Conservation (phyloP, 1,140 invertebrate genomes). For the Pseudomyrmex concolor region DNA sequence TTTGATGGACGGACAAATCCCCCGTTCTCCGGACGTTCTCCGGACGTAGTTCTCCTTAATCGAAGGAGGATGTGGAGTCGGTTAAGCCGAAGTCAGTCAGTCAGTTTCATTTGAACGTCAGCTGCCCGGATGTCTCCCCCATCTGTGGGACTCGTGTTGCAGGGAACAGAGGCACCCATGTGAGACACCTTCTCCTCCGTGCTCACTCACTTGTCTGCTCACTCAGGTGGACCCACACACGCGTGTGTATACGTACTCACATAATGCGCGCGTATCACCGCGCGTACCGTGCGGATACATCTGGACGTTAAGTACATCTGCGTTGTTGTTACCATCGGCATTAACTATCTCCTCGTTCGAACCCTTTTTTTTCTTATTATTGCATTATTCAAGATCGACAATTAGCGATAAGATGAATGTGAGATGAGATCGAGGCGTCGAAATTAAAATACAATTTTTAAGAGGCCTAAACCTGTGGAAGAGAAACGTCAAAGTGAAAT, state of each 20-base stretch:
- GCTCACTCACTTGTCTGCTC: constrained; percentile 80
- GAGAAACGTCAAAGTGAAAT: too few species aligned
- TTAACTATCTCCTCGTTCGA: constrained; percentile 13
- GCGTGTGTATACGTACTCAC: constrained; percentile 60
- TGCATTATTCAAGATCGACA: too few species aligned
- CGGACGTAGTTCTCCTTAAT: constrained; percentile 85
- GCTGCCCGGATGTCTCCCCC: constrained; percentile 85
- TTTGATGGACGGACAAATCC: constrained; percentile 65
- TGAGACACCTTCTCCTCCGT: constrained; percentile 84
- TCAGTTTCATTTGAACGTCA: constrained; percentile 85
- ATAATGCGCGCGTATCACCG: constrained; percentile 72
- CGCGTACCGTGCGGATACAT: constrained; percentile 64
- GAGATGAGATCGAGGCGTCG: too few species aligned
- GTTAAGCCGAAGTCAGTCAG: constrained; percentile 85
- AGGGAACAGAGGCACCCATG: constrained; percentile 84
- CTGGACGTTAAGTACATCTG: constrained; percentile 69
- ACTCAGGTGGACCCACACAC: constrained; percentile 82
- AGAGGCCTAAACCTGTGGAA: too few species aligned
- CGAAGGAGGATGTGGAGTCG: constrained; percentile 85
- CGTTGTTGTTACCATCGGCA: constrained; percentile 12
- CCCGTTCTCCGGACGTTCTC: constrained; percentile 67
- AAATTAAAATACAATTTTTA: too few species aligned
- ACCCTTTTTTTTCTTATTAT: too few species aligned
- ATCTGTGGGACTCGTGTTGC: constrained; percentile 84
- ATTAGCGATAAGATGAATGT: too few species aligned